Base-by-base conservation (phyloP, 1,140 invertebrate species). In the Bombus sibiricus region DNA sequence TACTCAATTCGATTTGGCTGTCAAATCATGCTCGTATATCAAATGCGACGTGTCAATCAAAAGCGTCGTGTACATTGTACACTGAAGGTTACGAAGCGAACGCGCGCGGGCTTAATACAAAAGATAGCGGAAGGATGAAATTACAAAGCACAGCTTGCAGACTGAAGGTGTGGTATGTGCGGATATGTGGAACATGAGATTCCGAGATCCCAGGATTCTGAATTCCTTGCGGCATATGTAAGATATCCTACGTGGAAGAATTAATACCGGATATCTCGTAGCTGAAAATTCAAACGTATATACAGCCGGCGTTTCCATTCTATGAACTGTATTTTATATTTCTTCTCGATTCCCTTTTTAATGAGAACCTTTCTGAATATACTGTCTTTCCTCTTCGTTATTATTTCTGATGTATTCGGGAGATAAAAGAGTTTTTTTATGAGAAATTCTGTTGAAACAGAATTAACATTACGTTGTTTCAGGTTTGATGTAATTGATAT, bases 81-180 rank as follows among this genome's bases (percentile, higher is more conserved):
- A 28, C 5, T n/a, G 41, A 47, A 34, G 41, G 41, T 79, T 47
- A 69, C 13, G 47, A 13, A 28, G 25, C 2, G 28, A 37, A 39
- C 5, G 18, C 25, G 71, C n/a, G 69, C 22, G 66, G 25, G 34
- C 12, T 15, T 43, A 10, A 39, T 22, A 43, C 28, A 53, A 78
- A 79, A 79, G 75, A 84, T 53, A 79, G 39, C 53, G 76, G 72
- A 79, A 59, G 82, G 82, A 79, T 72, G 53, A 84, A 84, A 84
- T 84, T 84, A 68, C 82, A 69, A 84, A 79, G 82, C 82, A 71
- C 66, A 71, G 75, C 75, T 79, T 47, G 75, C 39, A n/a, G 32
- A 59, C 74, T 25, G 71, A 15, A 37, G 82, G 64, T 25, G 32
- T 32, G 68, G 83, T 62, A 72, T 80, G 68, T n/a, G 22, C 41